phyloP scores from a whole-genome alignment of 2,113 vertebrate species.

The Hystrix cristata region DNA sequence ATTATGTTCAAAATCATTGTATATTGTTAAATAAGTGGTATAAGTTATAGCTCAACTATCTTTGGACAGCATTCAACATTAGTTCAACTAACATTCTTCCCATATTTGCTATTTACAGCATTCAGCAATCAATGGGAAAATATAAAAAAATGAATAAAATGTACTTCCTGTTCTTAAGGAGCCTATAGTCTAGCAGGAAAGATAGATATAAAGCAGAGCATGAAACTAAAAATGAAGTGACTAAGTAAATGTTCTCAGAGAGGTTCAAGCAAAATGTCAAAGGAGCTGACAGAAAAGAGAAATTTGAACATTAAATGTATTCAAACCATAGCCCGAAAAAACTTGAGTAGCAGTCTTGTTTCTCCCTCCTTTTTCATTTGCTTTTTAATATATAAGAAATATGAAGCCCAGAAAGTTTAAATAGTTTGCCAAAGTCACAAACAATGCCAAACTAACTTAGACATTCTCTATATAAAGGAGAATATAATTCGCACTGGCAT shows the following conservation, averaged over 20 bases:
- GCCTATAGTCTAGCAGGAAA: not conserved
- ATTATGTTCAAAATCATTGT: not conserved
- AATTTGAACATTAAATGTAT: conserved; percentile 10
- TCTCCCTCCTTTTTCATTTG: not conserved
- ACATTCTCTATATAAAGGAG: not conserved
- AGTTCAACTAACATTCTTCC: not conserved
- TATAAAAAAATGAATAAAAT: conserved; percentile 1
- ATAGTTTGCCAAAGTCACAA: conserved; percentile 5
- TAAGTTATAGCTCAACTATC: not conserved
- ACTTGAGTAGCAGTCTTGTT: not conserved
- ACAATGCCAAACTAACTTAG: not conserved
- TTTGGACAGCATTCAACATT: not conserved
- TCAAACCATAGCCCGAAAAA: not conserved
- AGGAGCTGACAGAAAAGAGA: not conserved
- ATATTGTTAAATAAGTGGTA: not conserved
- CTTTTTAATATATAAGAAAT: not conserved
- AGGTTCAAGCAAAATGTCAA: not conserved
- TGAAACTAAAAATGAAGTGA: conserved; percentile 2
- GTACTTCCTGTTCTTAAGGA: conserved; percentile 10
- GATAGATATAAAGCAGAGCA: not conserved
- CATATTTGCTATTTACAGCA: not conserved
- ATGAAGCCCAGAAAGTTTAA: not conserved
- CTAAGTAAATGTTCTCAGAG: not conserved
- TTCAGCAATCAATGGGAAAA: not conserved
- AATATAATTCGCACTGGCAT: not conserved